Evolutionary conservation across 2,797 vertebrate species (phyloP), one percentile per base, ranked within the genome.

Genomic region (Otolemur crassicaudatus): DNA sequence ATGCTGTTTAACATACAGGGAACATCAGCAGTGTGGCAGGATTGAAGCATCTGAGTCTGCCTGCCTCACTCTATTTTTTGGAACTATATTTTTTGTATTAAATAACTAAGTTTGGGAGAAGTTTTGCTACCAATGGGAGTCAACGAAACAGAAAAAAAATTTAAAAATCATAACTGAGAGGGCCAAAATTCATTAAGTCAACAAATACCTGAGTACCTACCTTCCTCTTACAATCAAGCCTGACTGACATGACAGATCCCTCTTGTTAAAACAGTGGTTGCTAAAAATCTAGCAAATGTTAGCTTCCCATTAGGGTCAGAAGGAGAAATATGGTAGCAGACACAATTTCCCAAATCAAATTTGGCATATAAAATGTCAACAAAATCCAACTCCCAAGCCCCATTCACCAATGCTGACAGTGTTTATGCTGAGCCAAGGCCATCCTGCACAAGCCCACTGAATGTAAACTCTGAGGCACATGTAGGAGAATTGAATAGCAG

Each of bases 301-400:
- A 60, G 56, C 53, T 87, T 83, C 65, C 73, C 31, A 17, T 75
- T 14, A 43, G 17, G 17, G 19, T 53, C 37, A 86, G 87, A 94
- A 87, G 90, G 14, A 72, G 92, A 92, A 75, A 89, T 86, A 86
- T 86, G 76, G 92, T 70, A 80, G 96, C 34, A 90, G 90, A 92
- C 2, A 37, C 85, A 46, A 67, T 80, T 94, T 94, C 85, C 88
- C 72, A 92, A 43, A 91, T 80, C 85, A 72, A 76, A 43, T 67
- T 7, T 53, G 95, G 65, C 94, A 29, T 34, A 12, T 10, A 58
- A 79, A 82, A 25, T 31, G 23, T 82, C 94, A 84, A 79, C 65
- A 87, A 87, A 92, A 83, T 81, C 56, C 37, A 93, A n/a, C 81
- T 72, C 53, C 20, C 19, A 67, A 91, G 69, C 56, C 91, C 58